These are phyloP conservation scores for Hipposideros armiger DNA, from an alignment of 2,113 vertebrate genomes.

Conservation along the genomic window DNA sequence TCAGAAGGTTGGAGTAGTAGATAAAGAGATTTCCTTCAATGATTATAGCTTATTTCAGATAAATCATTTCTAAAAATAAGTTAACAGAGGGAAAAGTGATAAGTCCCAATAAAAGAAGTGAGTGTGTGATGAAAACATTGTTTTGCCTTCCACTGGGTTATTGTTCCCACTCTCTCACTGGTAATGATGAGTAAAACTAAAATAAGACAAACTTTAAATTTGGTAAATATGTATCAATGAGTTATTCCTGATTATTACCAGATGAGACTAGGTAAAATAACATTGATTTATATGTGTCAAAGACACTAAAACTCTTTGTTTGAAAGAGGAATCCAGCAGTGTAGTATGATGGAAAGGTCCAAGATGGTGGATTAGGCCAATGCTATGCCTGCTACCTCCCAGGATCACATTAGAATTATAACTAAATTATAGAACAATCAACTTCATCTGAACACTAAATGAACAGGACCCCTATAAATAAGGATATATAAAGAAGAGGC, in stretches of 20 bases:
- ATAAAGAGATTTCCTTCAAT: not conserved
- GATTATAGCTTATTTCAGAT: not conserved
- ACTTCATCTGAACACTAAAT: too few relatives aligned
- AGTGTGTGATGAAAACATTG: not conserved
- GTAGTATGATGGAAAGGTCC: not conserved
- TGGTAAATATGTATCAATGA: not conserved
- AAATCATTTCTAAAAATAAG: not conserved
- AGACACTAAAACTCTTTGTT: not conserved
- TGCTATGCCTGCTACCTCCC: too few relatives aligned
- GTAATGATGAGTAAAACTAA: not conserved
- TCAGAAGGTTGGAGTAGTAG: not conserved
- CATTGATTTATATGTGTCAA: not conserved
- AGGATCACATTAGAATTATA: too few relatives aligned
- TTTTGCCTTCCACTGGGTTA: not conserved
- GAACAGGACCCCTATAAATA: too few relatives aligned
- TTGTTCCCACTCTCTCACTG: not conserved
- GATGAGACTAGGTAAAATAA: not conserved
- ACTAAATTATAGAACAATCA: too few relatives aligned
- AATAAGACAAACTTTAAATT: not conserved
- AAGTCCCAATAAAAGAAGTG: not conserved
- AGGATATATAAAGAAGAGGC: too few relatives aligned
- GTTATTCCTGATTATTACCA: not conserved
- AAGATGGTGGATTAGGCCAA: too few relatives aligned
- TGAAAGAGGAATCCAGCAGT: not conserved
- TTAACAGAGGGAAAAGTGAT: not conserved